Percentiles rank a stretch among this genome's conserved stretches.
phyloP scores from a whole-genome alignment of 2,888 invertebrate species.

The Limnephilus auricula region DNA sequence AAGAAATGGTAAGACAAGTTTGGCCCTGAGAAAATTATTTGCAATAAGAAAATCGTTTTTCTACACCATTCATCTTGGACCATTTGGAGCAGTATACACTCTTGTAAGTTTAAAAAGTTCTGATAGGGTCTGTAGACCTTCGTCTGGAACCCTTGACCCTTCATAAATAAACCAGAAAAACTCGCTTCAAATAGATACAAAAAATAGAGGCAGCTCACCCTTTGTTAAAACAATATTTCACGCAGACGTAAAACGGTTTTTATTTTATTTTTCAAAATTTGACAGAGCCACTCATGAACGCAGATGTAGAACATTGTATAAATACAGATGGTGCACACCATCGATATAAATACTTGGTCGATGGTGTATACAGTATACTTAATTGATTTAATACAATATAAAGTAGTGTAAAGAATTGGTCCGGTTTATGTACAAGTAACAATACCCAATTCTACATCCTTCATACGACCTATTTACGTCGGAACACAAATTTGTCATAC shows the following conservation, averaged over 20 bases:
- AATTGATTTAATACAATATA: neutral
- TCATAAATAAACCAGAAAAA: constrained; percentile 24
- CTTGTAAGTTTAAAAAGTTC: constrained; percentile 15
- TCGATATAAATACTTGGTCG: neutral
- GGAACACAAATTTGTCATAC: too few species aligned
- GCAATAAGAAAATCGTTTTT: neutral
- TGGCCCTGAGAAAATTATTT: neutral
- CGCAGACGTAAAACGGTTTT: neutral
- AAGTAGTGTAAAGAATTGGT: too few species aligned
- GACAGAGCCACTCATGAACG: neutral
- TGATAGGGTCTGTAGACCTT: constrained; percentile 27
- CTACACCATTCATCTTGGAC: neutral
- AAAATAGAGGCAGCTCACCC: neutral
- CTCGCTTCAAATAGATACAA: constrained; percentile 3
- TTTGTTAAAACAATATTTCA: constrained; percentile 6
- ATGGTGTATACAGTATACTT: neutral
- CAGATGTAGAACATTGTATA: neutral
- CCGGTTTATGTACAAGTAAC: too few species aligned
- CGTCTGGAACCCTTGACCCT: neutral
- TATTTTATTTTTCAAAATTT: neutral
- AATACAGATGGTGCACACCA: neutral
- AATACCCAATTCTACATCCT: too few species aligned
- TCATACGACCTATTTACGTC: too few species aligned
- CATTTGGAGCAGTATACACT: neutral
- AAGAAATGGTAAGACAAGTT: neutral